Percentiles rank a stretch among this genome's conserved stretches.
Evolutionary conservation across 1,140 invertebrate species (phyloP).

Genomic region (Artemia franciscana): DNA sequence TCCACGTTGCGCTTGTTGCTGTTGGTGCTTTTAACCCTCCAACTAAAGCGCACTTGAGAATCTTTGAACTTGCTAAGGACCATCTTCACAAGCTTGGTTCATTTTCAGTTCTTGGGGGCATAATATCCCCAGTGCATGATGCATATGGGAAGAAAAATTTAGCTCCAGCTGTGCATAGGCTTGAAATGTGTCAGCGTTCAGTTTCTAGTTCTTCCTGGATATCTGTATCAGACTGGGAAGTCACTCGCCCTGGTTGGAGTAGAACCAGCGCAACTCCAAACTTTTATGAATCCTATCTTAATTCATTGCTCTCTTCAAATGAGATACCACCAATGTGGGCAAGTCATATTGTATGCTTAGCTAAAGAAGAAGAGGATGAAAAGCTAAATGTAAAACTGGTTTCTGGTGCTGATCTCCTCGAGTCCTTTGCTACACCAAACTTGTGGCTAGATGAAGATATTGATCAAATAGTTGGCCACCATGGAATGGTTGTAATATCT

Average conservation of each 20-base stretch:
- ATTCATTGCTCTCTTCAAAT: constrained; percentile 5
- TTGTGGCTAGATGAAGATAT: constrained; percentile 77
- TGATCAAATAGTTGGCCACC: constrained; percentile 57
- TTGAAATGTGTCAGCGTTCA: constrained; percentile 54
- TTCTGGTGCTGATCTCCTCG: constrained; percentile 78
- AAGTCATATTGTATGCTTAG: neutral
- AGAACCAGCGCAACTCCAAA: constrained; percentile 47
- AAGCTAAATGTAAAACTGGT: constrained; percentile 52
- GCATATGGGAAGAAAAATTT: constrained; percentile 70
- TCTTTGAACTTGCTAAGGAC: constrained; percentile 88
- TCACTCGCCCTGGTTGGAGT: constrained; percentile 48
- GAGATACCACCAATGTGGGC: neutral
- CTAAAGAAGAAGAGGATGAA: constrained; percentile 10
- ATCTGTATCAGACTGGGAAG: constrained; percentile 64
- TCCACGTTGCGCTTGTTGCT: constrained; percentile 46
- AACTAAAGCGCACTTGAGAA: constrained; percentile 85
- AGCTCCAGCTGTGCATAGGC: constrained; percentile 42
- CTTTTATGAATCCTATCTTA: constrained; percentile 43
- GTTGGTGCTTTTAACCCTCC: constrained; percentile 91
- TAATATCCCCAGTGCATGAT: constrained; percentile 84
- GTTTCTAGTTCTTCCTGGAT: constrained; percentile 57
- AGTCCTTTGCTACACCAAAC: constrained; percentile 69
- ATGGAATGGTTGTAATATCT: constrained; percentile 79
- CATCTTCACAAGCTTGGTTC: constrained; percentile 48
- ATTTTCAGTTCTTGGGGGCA: constrained; percentile 57